Base-by-base conservation (phyloP, 1,140 invertebrate species). In the Cherax destructor region DNA sequence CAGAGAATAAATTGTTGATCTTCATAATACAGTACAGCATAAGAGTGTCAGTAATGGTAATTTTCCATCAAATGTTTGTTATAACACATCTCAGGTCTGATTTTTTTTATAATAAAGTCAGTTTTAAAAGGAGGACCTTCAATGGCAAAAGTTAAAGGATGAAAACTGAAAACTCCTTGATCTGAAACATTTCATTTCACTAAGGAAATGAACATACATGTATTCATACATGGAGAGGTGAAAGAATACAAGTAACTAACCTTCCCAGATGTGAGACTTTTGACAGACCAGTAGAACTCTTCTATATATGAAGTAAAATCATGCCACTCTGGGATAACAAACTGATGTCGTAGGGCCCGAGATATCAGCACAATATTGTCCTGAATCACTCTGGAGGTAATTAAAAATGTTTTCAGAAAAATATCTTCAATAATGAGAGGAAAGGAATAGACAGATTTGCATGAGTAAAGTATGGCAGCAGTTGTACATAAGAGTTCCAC, bases 311-410 rank as follows among this genome's bases (percentile, higher is more conserved):
- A 97, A 11, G 97, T 97, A 94, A 99, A 99, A 91, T 97, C 97
- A 83, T 96, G 95, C 95, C 99, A 99, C 94, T 99, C 98, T 2
- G 99, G 99, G 92, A 99, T 98, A 41, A 99, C 97, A 94, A 99
- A 98, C 94, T 99, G 97, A 93, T 98, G 97, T 24, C 97, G 96
- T 94, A 99, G 98, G 16, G 98, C 98, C 94, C 97, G 96, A 4
- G 98, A 97, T 92, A 99, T 98, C 77, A 99, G 94, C 1, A 98
- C 97, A 92, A 99, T 97, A 94, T 99, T 98, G 4, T 97, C 97
- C 21, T 96, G 95, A 86, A 99, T 97, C 24, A 98, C 97, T 94
- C 97, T 97, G 94, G 30, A 95, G 95, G 92, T 93, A 76, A 56
- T 74, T 7, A 59, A n/a, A 59, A 7, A 30, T 56, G 1, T 50